Evolutionary conservation across 2,797 vertebrate species (phyloP).

Genomic region (Nannoperca australis): DNA sequence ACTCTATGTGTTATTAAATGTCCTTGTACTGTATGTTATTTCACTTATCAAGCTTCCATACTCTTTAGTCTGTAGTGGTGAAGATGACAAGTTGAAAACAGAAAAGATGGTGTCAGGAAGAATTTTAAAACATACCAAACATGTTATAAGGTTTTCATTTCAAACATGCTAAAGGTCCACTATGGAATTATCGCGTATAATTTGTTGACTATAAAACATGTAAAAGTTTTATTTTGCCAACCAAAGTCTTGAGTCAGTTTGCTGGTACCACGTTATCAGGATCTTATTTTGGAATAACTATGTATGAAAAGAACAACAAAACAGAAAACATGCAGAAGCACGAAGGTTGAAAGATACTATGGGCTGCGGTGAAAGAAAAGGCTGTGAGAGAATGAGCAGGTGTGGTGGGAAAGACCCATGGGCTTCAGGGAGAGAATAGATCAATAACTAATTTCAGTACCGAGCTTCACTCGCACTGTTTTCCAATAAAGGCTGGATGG

Average conservation of each 20-base stretch:
- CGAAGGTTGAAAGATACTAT: slow-evolving; percentile 55
- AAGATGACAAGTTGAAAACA: neutral
- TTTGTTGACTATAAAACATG: neutral
- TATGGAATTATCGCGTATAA: neutral
- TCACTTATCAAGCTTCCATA: neutral
- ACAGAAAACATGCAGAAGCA: slow-evolving; percentile 34
- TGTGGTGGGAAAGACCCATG: slow-evolving; percentile 83
- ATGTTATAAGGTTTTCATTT: neutral
- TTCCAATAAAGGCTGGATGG: slow-evolving; percentile 87
- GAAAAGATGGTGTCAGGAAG: slow-evolving; percentile 2
- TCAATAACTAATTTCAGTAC: slow-evolving; percentile 88
- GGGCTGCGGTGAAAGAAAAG: slow-evolving; percentile 68
- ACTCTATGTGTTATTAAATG: neutral
- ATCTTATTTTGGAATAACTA: slow-evolving; percentile 19
- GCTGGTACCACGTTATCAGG: neutral
- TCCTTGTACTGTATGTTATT: neutral
- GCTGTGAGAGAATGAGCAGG: slow-evolving; percentile 81
- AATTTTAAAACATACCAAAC: neutral
- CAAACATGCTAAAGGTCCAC: neutral
- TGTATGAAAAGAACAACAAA: slow-evolving; percentile 8
- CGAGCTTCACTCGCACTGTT: slow-evolving; percentile 83
- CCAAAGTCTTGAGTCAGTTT: neutral
- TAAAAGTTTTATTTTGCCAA: neutral
- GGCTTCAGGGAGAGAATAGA: slow-evolving; percentile 83
- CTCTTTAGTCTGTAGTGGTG: neutral